Percentiles rank a stretch among this genome's conserved stretches.
Conservation (phyloP, 2,888 invertebrate species). For the Andrena dorsata region DNA sequence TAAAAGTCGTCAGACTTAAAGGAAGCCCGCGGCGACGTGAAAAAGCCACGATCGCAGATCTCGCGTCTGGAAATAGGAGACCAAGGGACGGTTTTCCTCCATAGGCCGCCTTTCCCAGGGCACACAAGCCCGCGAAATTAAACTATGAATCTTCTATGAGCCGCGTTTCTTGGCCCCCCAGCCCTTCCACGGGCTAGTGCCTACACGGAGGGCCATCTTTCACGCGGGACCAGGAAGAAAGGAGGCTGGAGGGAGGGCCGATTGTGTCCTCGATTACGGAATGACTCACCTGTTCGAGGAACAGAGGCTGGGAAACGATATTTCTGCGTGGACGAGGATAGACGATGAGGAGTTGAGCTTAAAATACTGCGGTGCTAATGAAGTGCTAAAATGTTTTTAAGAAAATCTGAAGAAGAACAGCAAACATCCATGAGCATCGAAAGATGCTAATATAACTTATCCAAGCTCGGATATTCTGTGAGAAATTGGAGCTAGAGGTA, state of each 20-base stretch:
- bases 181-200: conserved; percentile 1
- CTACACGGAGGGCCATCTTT: conserved; percentile 36
- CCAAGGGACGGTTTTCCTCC: conserved; percentile 39
- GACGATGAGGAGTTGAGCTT: not conserved
- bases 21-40: conserved; percentile 44
- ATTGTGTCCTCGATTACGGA: conserved; percentile 37
- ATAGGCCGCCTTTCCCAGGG: conserved; percentile 40
- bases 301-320: not conserved
- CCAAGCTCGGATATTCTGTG: too few species aligned
- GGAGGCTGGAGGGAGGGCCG: conserved; percentile 2
- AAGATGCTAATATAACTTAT: too few species aligned
- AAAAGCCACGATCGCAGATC: conserved; percentile 54
- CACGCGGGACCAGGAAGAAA: conserved; percentile 25
- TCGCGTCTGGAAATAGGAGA: conserved; percentile 35
- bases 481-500: too few species aligned
- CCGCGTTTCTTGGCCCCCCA: conserved; percentile 34
- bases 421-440: too few species aligned
- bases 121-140: conserved; percentile 74
- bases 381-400: too few species aligned
- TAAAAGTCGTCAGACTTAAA: conserved; percentile 50
- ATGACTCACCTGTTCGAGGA: conserved; percentile 31
- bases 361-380: not conserved
- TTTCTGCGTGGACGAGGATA: not conserved
- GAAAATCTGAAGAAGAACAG: too few species aligned
- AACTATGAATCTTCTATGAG: conserved; percentile 78